Evolutionary conservation across 2,888 invertebrate genomes (phyloP).

Genomic region (Drosophila villosipedis): DNA sequence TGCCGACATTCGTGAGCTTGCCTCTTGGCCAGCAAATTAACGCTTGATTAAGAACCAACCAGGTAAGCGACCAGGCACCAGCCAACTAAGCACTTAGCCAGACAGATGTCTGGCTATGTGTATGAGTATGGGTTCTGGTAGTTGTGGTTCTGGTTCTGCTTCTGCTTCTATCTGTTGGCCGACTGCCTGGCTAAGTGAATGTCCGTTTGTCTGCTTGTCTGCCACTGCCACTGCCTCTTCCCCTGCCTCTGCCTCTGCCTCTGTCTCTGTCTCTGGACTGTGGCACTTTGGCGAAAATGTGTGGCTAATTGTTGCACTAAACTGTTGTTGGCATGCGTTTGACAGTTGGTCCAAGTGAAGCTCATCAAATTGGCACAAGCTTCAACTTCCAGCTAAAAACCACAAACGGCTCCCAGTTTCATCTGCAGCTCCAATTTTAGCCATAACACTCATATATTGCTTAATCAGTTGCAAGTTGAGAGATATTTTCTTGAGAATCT

Average conservation of each 20-base stretch:
- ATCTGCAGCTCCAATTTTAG: neutral
- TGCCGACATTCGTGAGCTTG: conserved; percentile 44
- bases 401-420: neutral
- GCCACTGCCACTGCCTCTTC: conserved; percentile 1
- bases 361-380: conserved; percentile 62
- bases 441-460: neutral
- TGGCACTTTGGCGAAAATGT: conserved; percentile 76
- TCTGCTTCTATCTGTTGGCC: conserved; percentile 20
- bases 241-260: conserved; percentile 4
- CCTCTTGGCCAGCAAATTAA: conserved; percentile 67
- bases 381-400: conserved; percentile 14
- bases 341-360: conserved; percentile 71
- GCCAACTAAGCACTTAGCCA: conserved; percentile 50
- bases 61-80: conserved; percentile 31
- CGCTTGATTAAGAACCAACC: conserved; percentile 69
- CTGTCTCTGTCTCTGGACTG: conserved; percentile 23
- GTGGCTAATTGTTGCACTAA: conserved; percentile 79
- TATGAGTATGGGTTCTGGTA: conserved; percentile 1
- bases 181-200: conserved; percentile 19
- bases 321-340: conserved; percentile 81
- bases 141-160: conserved; percentile 38
- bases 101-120: conserved; percentile 6
- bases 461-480: neutral
- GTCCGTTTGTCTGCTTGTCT: conserved; percentile 15
- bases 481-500: neutral